Evolutionary conservation across 2,888 invertebrate genomes (phyloP), one percentile per base, ranked within the genome.

Genomic region (Dolomedes plantarius): DNA sequence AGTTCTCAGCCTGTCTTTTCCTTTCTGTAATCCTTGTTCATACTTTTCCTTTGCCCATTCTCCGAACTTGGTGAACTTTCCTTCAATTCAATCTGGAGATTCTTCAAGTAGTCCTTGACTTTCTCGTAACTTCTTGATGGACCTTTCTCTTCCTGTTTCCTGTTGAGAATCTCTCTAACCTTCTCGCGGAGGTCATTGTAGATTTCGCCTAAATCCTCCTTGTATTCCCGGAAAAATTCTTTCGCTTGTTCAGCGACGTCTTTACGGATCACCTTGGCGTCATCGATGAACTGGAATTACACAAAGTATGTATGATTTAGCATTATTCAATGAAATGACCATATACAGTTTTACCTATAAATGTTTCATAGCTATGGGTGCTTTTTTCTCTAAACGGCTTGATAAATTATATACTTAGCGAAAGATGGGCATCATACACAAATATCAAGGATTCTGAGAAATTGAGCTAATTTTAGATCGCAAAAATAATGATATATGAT

Each of bases 21-120:
- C 64, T 19, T 76, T 73, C 32, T 88, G 88, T 7, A 88, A 23
- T 19, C 67, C 85, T 32, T 72, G 56, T 16, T 27, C 41, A 50
- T 71, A 65, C 28, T 73, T 32, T 0, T 67, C 28, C 68, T 86
- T 88, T 23, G 68, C 72, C 85, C 85, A 88, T 27, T 88, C 85
- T 0, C 72, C 72, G 73, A 88, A 88, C 56, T 80, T 80, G 31
- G 32, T 16, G 74, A 73, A 85, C 36, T 81, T 88, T 88, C 88
- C 64, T 85, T 86, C 28, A 86, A 29, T 0, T 76, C 77, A 9
- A 88, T 69, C n/a, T 46, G 31, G n/a, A 88, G 77, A 23, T 86
- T 65, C 73, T 77, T 80, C 64, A 88, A 81, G 64, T 73, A 86
- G 19, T 88, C 65, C 73, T 81, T 88, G 68, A 87, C 11, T 50